These are phyloP conservation scores for Euclidia mi DNA, from an alignment of 2,888 invertebrate genomes.

Conservation along the genomic window DNA sequence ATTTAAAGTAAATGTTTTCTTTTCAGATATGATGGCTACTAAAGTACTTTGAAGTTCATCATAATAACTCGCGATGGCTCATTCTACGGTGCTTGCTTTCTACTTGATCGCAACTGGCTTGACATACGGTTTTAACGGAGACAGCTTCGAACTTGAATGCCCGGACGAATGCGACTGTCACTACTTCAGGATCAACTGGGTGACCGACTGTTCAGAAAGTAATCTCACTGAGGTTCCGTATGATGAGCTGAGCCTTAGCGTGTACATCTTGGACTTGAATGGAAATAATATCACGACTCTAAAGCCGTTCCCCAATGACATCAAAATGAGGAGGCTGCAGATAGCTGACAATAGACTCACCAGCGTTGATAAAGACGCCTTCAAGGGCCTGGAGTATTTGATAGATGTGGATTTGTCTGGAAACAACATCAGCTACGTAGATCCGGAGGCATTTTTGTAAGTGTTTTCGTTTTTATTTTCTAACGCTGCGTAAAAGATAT, in stretches of 20 bases:
- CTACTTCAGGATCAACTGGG: constrained; percentile 94
- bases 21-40: constrained; percentile 64
- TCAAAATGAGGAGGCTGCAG: constrained; percentile 92
- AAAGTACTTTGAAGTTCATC: constrained; percentile 40
- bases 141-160: constrained; percentile 92
- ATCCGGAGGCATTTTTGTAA: constrained; percentile 92
- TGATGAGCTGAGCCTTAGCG: constrained; percentile 92
- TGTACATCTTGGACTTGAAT: constrained; percentile 93
- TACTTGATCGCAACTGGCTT: constrained; percentile 67
- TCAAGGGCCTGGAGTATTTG: constrained; percentile 91
- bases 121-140: constrained; percentile 88
- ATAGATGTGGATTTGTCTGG: constrained; percentile 93
- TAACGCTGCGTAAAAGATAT: neutral
- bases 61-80: constrained; percentile 66
- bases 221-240: constrained; percentile 92
- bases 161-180: constrained; percentile 94
- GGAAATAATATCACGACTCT: constrained; percentile 91
- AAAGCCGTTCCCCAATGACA: constrained; percentile 91
- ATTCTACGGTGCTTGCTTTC: constrained; percentile 65
- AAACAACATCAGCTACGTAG: constrained; percentile 91
- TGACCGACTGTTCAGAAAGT: constrained; percentile 94
- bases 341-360: constrained; percentile 92
- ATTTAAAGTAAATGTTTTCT: constrained; percentile 19
- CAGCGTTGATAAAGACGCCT: constrained; percentile 90
- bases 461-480: constrained; percentile 51